phyloP scores from a whole-genome alignment of 2,888 invertebrate genomes.

The Andrena hattorfiana region DNA sequence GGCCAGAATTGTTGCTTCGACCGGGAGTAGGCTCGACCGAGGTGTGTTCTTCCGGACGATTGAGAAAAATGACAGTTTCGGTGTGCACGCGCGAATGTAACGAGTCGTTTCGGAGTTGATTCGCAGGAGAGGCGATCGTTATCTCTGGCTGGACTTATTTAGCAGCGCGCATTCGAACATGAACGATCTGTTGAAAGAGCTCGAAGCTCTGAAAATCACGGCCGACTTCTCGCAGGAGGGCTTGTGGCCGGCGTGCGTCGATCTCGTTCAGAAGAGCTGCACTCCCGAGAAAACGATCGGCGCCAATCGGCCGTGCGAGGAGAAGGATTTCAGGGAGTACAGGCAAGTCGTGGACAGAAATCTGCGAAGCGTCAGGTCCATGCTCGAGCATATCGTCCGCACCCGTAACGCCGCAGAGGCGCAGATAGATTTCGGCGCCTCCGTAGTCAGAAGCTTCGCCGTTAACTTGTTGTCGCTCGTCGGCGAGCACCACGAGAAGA shows the following conservation, averaged over 20 bases:
- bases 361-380: constrained; percentile 71
- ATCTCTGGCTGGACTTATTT: not conserved
- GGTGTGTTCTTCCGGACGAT: not conserved
- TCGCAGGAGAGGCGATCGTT: constrained; percentile 22
- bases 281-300: constrained; percentile 75
- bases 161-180: constrained; percentile 57
- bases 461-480: constrained; percentile 76
- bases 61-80: constrained; percentile 32
- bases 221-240: constrained; percentile 59
- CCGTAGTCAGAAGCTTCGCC: constrained; percentile 61
- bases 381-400: constrained; percentile 70
- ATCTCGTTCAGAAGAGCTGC: constrained; percentile 70
- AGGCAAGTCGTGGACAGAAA: constrained; percentile 73
- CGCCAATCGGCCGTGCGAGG: constrained; percentile 74
- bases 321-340: constrained; percentile 79
- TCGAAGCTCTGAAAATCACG: constrained; percentile 75
- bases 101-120: constrained; percentile 28
- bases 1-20: not conserved
- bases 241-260: constrained; percentile 72
- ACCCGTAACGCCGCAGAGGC: constrained; percentile 30
- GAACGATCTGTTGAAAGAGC: constrained; percentile 72
- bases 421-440: constrained; percentile 34
- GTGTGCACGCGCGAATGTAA: not conserved
- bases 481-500: constrained; percentile 80
- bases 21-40: not conserved